Evolutionary conservation across 2,113 vertebrate species (phyloP).

Genomic region (Galeopterus variegatus): DNA sequence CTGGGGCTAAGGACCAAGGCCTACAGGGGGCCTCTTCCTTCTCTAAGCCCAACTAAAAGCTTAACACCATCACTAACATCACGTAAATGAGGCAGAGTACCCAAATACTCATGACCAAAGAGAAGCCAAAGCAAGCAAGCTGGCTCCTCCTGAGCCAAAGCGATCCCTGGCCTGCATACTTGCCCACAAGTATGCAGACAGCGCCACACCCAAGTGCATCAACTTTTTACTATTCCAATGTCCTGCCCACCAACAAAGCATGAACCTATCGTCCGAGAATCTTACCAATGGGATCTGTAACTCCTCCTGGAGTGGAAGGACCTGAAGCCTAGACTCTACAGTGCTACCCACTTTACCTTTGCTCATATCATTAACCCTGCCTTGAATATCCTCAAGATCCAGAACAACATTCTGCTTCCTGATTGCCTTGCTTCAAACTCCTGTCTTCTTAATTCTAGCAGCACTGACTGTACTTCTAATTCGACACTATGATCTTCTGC

Average conservation of each 20-base stretch:
- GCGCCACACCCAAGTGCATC: background rate
- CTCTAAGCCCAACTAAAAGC: background rate
- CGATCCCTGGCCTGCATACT: background rate
- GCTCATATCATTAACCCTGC: background rate
- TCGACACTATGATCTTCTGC: background rate
- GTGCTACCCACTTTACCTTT: background rate
- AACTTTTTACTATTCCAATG: background rate
- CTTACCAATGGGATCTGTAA: background rate
- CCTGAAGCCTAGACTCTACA: background rate
- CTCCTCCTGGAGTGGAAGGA: background rate
- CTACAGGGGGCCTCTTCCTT: background rate
- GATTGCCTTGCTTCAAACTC: background rate
- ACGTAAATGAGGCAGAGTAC: background rate
- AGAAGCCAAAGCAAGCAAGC: background rate
- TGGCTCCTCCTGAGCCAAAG: background rate
- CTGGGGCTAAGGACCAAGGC: background rate
- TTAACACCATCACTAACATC: background rate
- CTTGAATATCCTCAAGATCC: background rate
- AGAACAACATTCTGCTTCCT: conserved; percentile 39
- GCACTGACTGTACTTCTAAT: background rate
- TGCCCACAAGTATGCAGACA: background rate
- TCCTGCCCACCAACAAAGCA: background rate
- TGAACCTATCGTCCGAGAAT: background rate
- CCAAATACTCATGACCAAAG: background rate
- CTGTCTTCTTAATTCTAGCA: background rate